Conservation (phyloP, 2,888 invertebrate species). For the Operophtera brumata region DNA sequence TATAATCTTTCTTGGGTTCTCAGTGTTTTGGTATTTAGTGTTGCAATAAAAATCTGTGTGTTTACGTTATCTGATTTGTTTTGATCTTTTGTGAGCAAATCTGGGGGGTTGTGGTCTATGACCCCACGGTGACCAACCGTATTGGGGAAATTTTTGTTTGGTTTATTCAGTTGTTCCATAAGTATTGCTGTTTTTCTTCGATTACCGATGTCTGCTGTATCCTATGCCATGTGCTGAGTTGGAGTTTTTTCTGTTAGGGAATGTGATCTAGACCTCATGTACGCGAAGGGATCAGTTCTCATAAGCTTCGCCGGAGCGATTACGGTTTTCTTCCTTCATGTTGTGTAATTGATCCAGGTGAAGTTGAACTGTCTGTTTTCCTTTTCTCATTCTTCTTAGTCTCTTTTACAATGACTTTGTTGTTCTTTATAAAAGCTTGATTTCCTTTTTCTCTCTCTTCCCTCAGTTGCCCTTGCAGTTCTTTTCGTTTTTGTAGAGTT, state of each 20-base stretch:
- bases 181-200: too few species aligned
- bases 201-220: too few species aligned
- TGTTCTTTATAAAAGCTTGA: not conserved
- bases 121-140: constrained; percentile 29
- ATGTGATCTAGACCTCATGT: too few species aligned
- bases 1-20: constrained; percentile 10
- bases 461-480: not conserved
- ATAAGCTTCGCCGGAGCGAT: too few species aligned
- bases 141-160: not conserved
- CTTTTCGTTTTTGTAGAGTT: constrained; percentile 6
- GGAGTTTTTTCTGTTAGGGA: too few species aligned
- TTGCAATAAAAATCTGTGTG: constrained; percentile 7
- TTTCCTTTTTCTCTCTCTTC: not conserved
- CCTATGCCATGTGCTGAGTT: too few species aligned
- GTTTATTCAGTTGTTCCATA: too few species aligned
- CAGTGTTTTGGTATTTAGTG: constrained; percentile 17
- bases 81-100: not conserved
- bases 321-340: too few species aligned
- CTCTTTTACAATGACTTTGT: not conserved
- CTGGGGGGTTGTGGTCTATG: constrained; percentile 22
- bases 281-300: too few species aligned
- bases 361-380: not conserved
- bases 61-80: too few species aligned
- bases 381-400: not conserved
- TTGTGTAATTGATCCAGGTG: not conserved